phyloP scores from a whole-genome alignment of 2,888 invertebrate species.

The Ochropleura leucogaster region DNA sequence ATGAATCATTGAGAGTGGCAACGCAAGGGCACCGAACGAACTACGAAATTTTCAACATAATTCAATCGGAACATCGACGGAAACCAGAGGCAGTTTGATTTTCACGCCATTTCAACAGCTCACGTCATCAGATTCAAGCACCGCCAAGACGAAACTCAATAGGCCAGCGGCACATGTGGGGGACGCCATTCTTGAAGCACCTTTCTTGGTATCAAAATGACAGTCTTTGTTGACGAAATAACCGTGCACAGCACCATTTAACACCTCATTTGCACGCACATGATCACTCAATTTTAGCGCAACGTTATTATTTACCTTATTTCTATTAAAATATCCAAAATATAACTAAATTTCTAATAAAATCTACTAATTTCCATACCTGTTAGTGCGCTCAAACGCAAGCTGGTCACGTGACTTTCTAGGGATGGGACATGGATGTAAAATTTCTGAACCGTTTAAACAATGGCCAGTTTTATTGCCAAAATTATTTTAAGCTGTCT shows the following conservation, averaged over 20 bases:
- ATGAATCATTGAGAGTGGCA: constrained; percentile 87
- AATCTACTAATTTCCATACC: constrained; percentile 91
- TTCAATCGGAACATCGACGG: constrained; percentile 73
- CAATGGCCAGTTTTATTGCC: constrained; percentile 56
- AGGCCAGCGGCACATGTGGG: constrained; percentile 92
- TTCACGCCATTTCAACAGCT: constrained; percentile 77
- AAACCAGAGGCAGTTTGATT: constrained; percentile 75
- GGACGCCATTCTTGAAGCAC: constrained; percentile 94
- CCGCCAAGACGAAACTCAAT: constrained; percentile 84
- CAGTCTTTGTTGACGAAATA: constrained; percentile 89
- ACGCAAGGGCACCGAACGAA: constrained; percentile 77
- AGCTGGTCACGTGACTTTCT: constrained; percentile 92
- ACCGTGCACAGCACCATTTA: constrained; percentile 82
- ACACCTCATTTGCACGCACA: constrained; percentile 81
- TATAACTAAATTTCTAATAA: constrained; percentile 85
- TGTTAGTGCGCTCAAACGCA: constrained; percentile 93
- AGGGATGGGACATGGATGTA: constrained; percentile 78
- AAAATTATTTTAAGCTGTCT: not conserved
- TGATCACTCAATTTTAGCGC: constrained; percentile 76
- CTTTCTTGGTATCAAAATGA: constrained; percentile 92
- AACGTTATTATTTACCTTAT: constrained; percentile 82
- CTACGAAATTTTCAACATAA: constrained; percentile 69
- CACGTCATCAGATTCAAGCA: constrained; percentile 85
- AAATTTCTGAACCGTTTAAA: constrained; percentile 59
- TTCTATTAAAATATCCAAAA: constrained; percentile 80